These are phyloP conservation scores for Puffinus mauretanicus DNA, from an alignment of 2,113 vertebrate species.

Conservation along the genomic window DNA sequence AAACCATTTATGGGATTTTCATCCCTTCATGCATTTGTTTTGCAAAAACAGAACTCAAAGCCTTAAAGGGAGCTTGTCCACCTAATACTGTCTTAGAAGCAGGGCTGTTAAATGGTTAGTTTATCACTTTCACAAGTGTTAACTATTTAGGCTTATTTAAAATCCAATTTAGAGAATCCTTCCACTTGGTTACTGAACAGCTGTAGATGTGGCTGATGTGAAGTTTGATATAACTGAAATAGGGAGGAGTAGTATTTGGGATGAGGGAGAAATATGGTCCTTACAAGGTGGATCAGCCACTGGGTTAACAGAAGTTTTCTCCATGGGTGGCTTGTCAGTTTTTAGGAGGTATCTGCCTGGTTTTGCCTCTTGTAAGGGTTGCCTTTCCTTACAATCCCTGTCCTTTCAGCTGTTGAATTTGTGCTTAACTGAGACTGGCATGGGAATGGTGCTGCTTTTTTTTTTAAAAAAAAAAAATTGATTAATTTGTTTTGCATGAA, in stretches of 20 bases:
- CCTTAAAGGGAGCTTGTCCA: background rate
- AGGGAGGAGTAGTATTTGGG: background rate
- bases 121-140: background rate
- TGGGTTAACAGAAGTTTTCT: background rate
- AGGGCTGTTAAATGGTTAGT: background rate
- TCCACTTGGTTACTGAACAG: background rate
- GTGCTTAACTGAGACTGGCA: background rate
- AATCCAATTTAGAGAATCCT: background rate
- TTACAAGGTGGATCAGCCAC: background rate
- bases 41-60: background rate
- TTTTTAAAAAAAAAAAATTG: background rate
- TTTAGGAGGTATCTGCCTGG: background rate
- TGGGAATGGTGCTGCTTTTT: background rate
- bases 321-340: background rate
- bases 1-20: conserved; percentile 16
- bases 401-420: background rate
- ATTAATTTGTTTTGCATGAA: background rate
- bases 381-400: background rate
- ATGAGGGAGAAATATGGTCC: background rate
- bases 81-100: background rate
- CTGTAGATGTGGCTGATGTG: background rate
- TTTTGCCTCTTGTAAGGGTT: background rate
- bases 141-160: background rate
- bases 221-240: background rate
- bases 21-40: background rate